Percentiles rank a stretch among this genome's conserved stretches.
phyloP scores from a whole-genome alignment of 2,888 invertebrate species.

The Hypomecis atomaria region DNA sequence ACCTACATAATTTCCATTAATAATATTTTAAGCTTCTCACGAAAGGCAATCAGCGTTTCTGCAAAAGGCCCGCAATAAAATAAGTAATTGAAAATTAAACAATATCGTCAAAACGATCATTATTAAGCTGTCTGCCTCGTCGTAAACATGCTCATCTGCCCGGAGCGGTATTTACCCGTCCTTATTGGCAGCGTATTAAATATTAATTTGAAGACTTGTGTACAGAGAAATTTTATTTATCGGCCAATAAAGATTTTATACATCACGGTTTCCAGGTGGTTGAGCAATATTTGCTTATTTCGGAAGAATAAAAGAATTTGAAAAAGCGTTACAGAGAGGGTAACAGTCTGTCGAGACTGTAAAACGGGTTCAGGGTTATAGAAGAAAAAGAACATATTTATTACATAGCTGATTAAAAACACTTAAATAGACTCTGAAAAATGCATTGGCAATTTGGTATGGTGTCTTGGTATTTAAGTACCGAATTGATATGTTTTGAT shows the following conservation, averaged over 20 bases:
- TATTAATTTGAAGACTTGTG: slow-evolving; percentile 32
- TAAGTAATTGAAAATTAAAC: slow-evolving; percentile 32
- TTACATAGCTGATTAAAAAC: no score
- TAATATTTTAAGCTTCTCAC: not conserved
- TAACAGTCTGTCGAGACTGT: no score
- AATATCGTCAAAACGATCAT: slow-evolving; percentile 37
- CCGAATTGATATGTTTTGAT: no score
- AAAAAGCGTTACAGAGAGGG: not conserved
- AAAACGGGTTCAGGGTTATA: no score
- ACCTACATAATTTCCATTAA: no score
- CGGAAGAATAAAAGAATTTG: not conserved
- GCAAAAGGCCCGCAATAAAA: slow-evolving; percentile 9
- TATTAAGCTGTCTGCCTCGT: slow-evolving; percentile 40
- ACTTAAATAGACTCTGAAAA: no score
- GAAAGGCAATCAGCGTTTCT: not conserved
- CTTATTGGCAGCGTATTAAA: slow-evolving; percentile 35
- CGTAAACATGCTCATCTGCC: slow-evolving; percentile 39
- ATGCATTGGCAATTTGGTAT: no score
- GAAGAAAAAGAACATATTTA: no score
- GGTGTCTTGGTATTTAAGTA: no score
- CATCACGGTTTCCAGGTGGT: slow-evolving; percentile 19
- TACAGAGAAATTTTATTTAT: slow-evolving; percentile 30
- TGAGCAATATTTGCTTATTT: slow-evolving; percentile 11
- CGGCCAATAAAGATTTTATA: slow-evolving; percentile 21
- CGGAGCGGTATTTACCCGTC: slow-evolving; percentile 33